Base-by-base conservation (phyloP, 1,140 invertebrate genomes). In the Proctacanthus coquilletti region DNA sequence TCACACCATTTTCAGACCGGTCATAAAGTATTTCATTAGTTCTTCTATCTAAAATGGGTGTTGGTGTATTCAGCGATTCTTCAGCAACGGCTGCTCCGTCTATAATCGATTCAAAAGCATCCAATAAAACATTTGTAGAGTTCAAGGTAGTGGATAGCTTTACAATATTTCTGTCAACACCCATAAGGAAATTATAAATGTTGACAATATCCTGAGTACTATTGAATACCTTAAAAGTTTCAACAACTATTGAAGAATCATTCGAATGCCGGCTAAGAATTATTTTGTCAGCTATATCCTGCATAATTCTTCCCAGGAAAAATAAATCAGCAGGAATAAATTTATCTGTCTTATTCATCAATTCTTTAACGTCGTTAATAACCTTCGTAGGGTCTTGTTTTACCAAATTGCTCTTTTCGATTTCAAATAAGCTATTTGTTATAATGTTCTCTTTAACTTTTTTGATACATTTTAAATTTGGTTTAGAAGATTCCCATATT, bases 61-160 rank as follows among this genome's bases (percentile, higher is more conserved):
- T 56, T n/a, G n/a, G n/a, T n/a, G n/a, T n/a, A n/a, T n/a, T n/a
- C n/a, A n/a, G n/a, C n/a, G n/a, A n/a, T n/a, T n/a, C n/a, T n/a
- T n/a, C n/a, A n/a, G n/a, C n/a, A n/a, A n/a, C n/a, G n/a, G n/a
- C n/a, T n/a, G n/a, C n/a, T n/a, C n/a, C n/a, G n/a, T n/a, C 51
- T 13, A 54, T 39, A 10, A 65, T 56, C 34, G 50, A 51, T 47
- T 63, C 65, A 21, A 69, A 51, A 2, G 64, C 60, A 45, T 69
- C 65, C 18, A 70, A 45, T 21, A 70, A 56, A 17, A 65, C 56
- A 46, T 69, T 70, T 3, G 66, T 69, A 9, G 66, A 66, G 43
- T 70, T 70, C 18, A 70, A 48, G 13, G 56, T 56, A 42, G 63
- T 58, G 5, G 68, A 59, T 43, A 63, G 49, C 32, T 48, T 51